Evolutionary conservation across 2,797 vertebrate species (phyloP), one percentile per base, ranked within the genome.

Genomic region (Squalus acanthias): DNA sequence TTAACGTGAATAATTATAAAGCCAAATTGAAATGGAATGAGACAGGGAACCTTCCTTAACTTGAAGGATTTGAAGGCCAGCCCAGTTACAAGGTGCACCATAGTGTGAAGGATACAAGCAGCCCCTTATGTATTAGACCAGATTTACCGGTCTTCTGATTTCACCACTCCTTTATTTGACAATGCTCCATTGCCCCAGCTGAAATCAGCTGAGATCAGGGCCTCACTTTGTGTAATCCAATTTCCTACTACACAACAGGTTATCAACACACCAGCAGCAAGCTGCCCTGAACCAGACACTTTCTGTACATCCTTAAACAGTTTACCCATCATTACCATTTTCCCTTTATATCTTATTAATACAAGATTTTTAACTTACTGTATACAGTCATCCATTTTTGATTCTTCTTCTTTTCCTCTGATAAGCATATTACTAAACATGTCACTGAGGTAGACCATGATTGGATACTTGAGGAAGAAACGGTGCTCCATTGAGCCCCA

Each of bases 331-430:
- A 67, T 17, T 22, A 8, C 24, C 29, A n/a, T 93, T 67, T 63
- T 69, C 29, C n/a, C 2, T 70, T 94, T 94, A 26, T 50, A 10
- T 50, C 29, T 76, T 76, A 22, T 46, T 91, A 57, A 53, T 22
- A 57, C 12, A 95, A 74, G 0, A 53, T 29, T 26, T 95, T 70
- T 53, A 29, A 95, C 94, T 95, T 60, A 95, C 94, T 60, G 70
- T 76, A 95, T n/a, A 95, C 94, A 60, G 70, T 17, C 3, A 95
- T 13, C 4, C 0, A 8, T 60, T 15, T 82, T 0, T 0, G 1
- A 9, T 0, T 3, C 12, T 0, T 1, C 0, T 5, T 0, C 0
- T 0, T 0, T 12, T 0, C 0, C 22, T 46, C 17, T 22, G 67
- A 7, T 70, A 8, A 24, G 22, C 94, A 95, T 33, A 0, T 2